Percentiles rank a stretch among this genome's conserved stretches.
These are phyloP conservation scores for Megalopta genalis DNA, from an alignment of 1,140 invertebrate genomes.

Conservation along the genomic window DNA sequence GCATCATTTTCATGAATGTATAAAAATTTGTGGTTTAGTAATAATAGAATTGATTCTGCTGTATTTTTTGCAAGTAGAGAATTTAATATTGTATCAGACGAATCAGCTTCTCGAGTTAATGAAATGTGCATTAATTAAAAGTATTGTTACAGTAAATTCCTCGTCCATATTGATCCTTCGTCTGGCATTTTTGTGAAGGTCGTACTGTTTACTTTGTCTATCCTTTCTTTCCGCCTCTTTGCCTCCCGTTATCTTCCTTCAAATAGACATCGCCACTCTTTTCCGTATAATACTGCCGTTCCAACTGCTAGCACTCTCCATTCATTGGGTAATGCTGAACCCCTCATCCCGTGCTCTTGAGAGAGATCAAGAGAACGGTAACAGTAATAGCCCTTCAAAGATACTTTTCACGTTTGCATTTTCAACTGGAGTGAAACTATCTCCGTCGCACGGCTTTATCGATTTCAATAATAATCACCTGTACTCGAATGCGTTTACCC, in stretches of 20 bases:
- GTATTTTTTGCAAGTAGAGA: too few species aligned
- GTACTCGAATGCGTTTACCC: too few species aligned
- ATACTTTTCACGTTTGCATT: constrained; percentile 54
- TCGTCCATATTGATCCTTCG: background rate
- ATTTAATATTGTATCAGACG: too few species aligned
- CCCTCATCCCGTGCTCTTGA: constrained; percentile 44
- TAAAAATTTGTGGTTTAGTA: too few species aligned
- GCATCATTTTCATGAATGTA: too few species aligned
- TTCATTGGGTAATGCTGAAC: constrained; percentile 46
- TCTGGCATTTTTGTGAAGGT: constrained; percentile 2
- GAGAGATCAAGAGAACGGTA: constrained; percentile 57
- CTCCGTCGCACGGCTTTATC: constrained; percentile 22
- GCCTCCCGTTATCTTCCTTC: constrained; percentile 46
- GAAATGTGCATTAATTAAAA: background rate
- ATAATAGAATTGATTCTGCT: too few species aligned
- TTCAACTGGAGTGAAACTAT: constrained; percentile 32
- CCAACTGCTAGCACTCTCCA: constrained; percentile 46
- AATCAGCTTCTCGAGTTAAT: background rate
- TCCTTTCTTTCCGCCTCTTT: constrained; percentile 11
- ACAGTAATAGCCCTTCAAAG: constrained; percentile 55
- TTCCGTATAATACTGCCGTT: constrained; percentile 58
- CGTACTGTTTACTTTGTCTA: constrained; percentile 27
- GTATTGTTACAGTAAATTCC: background rate
- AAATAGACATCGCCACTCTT: constrained; percentile 58
- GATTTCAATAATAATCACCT: constrained; percentile 42